These are phyloP conservation scores for Tetraneura akinire DNA, from an alignment of 1,140 invertebrate genomes.

Conservation along the genomic window DNA sequence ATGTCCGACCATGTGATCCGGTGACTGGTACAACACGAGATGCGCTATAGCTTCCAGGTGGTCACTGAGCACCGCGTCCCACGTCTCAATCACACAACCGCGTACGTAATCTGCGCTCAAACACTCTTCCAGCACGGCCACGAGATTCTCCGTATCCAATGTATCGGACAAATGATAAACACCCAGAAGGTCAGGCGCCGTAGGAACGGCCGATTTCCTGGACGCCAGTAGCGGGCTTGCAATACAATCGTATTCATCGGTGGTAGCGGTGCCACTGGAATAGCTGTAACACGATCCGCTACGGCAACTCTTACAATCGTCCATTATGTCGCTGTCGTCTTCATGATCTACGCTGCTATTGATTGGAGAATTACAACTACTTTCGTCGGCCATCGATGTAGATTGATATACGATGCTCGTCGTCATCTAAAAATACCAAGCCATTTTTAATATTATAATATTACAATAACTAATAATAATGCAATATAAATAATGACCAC, in stretches of 20 bases:
- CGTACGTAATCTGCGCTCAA: constrained; percentile 25
- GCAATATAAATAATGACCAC: no score
- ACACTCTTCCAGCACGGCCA: constrained; percentile 29
- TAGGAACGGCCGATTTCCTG: neutral
- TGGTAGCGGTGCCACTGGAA: neutral
- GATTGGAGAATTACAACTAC: no score
- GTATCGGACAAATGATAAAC: neutral
- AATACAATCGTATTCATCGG: no score
- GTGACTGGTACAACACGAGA: constrained; percentile 31
- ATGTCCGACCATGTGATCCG: constrained; percentile 27
- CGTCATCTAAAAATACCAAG: no score
- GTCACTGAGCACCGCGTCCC: constrained; percentile 41
- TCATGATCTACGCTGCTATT: no score
- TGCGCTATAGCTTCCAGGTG: constrained; percentile 40
- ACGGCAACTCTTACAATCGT: neutral
- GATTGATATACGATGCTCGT: neutral
- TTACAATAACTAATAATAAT: no score
- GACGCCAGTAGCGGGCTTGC: neutral
- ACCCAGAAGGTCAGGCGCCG: neutral
- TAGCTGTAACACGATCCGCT: constrained; percentile 12
- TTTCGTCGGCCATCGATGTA: neutral
- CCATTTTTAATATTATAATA: no score
- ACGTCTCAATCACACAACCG: constrained; percentile 38
- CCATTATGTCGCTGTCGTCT: neutral
- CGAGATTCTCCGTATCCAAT: constrained; percentile 5